Evolutionary conservation across 2,888 invertebrate genomes (phyloP).

Genomic region (Cyaniris semiargus): DNA sequence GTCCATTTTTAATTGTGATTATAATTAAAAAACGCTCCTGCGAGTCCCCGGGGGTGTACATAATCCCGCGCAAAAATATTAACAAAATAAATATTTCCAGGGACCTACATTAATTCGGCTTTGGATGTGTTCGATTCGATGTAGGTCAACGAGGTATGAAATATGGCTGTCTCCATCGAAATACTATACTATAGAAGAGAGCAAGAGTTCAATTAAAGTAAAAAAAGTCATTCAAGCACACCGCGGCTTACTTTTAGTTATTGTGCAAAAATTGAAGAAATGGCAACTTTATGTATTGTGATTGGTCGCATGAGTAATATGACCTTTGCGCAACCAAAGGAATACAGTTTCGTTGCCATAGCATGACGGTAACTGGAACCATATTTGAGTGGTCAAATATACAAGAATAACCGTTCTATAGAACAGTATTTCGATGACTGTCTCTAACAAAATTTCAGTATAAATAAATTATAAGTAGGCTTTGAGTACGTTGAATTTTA

Average conservation of each 20-base stretch:
- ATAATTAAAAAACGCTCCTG: conserved; percentile 7
- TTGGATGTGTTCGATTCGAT: neutral
- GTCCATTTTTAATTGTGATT: neutral
- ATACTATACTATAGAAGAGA: neutral
- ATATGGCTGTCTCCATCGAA: neutral
- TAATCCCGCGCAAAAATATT: neutral
- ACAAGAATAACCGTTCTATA: neutral
- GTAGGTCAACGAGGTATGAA: neutral
- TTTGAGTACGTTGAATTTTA: neutral
- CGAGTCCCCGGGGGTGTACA: neutral
- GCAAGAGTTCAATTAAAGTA: no score
- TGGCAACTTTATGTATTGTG: no score
- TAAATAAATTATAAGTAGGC: neutral
- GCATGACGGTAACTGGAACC: no score
- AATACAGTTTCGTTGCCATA: no score
- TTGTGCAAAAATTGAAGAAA: no score
- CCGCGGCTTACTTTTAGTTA: no score
- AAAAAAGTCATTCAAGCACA: no score
- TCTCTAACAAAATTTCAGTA: neutral
- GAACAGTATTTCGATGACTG: neutral
- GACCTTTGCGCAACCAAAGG: no score
- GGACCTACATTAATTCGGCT: neutral
- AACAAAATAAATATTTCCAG: conserved; percentile 2
- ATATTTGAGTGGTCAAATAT: neutral
- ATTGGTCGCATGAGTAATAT: no score